Base-by-base conservation (phyloP, 2,888 invertebrate genomes). In the Hedya salicella region DNA sequence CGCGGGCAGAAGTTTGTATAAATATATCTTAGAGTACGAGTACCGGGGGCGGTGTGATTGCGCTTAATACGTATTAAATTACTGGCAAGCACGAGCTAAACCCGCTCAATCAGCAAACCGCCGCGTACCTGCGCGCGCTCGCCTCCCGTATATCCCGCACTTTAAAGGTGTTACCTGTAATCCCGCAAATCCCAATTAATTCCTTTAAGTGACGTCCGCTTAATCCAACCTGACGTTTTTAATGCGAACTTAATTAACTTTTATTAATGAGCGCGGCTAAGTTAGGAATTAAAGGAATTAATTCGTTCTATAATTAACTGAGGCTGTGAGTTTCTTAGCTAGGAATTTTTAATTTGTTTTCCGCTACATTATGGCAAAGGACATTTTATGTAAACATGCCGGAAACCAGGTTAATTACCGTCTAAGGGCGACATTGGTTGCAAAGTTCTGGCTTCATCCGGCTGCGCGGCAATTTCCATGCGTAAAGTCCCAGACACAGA, bases 191-290 rank as follows among this genome's bases (percentile, higher is more conserved):
- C 87, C 85, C 80, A 80, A 84, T 85, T 89, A 89, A 89, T 89
- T 87, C 87, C 80, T 83, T 80, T 80, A 84, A 85, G 86, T 83
- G 85, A 82, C 85, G 85, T 80, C 81, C 79, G 78, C 83, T 80
- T 86, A 88, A 88, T 88, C 87, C 86, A 74, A 76, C 79, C 84
- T 80, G 86, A 85, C 86, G 85, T 81, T 78, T 83, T 87, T 85
- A 88, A 89, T 87, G 85, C 83, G 80, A 81, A 86, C 83, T 87
- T 88, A 88, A 89, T 89, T 89, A 88, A 87, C 81, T 86, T 85
- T 83, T 81, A 87, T 87, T 87, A 88, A 88, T 86, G 83, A 85
- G 85, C 82, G 78, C 77, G 75, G 77, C 75, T 73, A 60, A 65
- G 62, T 69, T 70, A 69, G 69, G 71, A 72, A 66, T 71, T 68